phyloP scores from a whole-genome alignment of 2,888 invertebrate species.

The Cepaea hortensis region DNA sequence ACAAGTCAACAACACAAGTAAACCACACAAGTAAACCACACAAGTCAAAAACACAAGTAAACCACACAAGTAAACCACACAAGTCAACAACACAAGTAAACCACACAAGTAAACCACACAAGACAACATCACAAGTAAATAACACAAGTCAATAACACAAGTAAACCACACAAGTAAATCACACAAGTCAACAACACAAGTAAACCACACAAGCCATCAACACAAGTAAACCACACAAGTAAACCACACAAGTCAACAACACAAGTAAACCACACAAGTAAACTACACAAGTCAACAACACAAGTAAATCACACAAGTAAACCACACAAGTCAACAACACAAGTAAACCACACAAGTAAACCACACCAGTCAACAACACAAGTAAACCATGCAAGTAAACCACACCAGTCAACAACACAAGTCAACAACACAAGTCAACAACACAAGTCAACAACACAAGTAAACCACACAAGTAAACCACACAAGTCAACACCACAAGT shows the following conservation, averaged over 20 bases:
- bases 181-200: background rate
- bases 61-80: background rate
- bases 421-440: background rate
- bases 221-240: too few relatives aligned
- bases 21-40: too few relatives aligned
- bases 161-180: too few relatives aligned
- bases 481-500: background rate
- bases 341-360: too few relatives aligned
- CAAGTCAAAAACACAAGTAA: too few relatives aligned
- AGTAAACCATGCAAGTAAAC: background rate
- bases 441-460: background rate
- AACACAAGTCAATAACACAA: background rate
- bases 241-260: too few relatives aligned
- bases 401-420: background rate
- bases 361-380: too few relatives aligned
- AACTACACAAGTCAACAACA: too few relatives aligned
- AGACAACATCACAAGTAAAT: constrained; percentile 22
- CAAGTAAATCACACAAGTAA: background rate
- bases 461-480: too few relatives aligned
- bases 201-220: background rate
- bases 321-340: background rate
- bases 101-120: too few relatives aligned
- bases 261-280: background rate
- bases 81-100: background rate
- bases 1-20: background rate